Evolutionary conservation across 1,140 invertebrate genomes (phyloP).

Genomic region (Zeugodacus cucurbitae): DNA sequence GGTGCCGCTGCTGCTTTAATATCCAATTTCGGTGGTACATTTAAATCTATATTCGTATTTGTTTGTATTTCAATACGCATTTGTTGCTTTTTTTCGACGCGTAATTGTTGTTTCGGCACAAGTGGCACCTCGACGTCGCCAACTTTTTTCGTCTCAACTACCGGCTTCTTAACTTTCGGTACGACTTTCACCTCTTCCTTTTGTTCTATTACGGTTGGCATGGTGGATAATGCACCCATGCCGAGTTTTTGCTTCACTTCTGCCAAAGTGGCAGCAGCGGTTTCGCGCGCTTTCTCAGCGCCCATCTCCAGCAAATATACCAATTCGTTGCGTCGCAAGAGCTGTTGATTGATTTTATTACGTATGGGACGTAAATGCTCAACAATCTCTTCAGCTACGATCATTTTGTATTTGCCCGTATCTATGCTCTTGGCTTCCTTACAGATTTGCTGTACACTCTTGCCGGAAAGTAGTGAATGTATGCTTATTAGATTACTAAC

Average conservation of each 20-base stretch:
- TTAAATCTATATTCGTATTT: not conserved
- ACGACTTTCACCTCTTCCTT: constrained; percentile 1
- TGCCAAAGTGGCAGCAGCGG: constrained; percentile 76
- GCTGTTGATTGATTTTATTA: constrained; percentile 70
- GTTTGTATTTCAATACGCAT: constrained; percentile 8
- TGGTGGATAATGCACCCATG: constrained; percentile 56
- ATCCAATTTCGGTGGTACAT: not conserved
- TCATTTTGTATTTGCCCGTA: constrained; percentile 84
- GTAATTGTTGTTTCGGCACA: constrained; percentile 41
- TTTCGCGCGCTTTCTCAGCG: constrained; percentile 73
- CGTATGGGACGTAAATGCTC: constrained; percentile 81
- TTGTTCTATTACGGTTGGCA: not conserved
- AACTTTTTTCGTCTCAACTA: not conserved
- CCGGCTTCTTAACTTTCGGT: not conserved
- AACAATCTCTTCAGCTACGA: constrained; percentile 79
- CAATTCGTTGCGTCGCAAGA: constrained; percentile 75
- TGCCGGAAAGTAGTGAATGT: constrained; percentile 80
- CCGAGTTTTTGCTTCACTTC: constrained; percentile 78
- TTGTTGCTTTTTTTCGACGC: constrained; percentile 35
- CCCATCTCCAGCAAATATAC: constrained; percentile 77
- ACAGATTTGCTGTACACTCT: constrained; percentile 78
- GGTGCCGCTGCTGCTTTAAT: not conserved
- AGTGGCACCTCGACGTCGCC: not conserved
- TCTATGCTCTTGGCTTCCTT: constrained; percentile 74
- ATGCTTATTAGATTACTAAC: constrained; percentile 90